Percentiles rank a stretch among this genome's conserved stretches.
Conservation (phyloP, 64 coral and sea anemone genomes). For the Montipora sp. region DNA sequence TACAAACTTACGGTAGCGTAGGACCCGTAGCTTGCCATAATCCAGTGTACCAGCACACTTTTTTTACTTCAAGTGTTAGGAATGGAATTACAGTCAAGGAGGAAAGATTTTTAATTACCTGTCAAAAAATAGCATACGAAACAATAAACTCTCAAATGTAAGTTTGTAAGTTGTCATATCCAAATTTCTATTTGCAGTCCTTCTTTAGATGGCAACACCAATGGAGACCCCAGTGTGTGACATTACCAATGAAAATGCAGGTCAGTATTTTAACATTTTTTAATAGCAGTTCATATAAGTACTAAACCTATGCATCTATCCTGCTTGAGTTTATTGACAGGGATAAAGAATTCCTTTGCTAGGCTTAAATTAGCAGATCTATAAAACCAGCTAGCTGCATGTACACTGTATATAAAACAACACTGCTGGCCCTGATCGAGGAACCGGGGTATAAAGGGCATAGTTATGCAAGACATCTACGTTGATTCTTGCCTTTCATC, state of each 20-base stretch:
- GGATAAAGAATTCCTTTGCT: background rate
- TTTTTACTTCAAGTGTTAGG: no score
- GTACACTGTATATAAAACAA: background rate
- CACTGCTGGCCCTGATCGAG: background rate
- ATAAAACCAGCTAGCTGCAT: background rate
- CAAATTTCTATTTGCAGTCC: constrained; percentile 20
- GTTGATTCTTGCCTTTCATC: no score
- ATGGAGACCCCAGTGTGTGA: constrained; percentile 8
- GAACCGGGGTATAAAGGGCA: no score
- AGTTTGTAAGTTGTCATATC: background rate
- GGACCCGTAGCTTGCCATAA: no score
- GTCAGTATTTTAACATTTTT: background rate
- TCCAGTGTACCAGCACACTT: no score
- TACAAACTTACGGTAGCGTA: no score
- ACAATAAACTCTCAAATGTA: no score
- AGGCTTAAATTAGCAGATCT: background rate
- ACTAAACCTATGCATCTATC: no score
- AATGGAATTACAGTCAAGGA: no score
- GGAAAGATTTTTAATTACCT: no score
- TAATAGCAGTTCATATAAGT: background rate
- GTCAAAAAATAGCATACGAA: no score
- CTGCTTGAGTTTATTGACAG: background rate
- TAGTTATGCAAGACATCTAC: no score
- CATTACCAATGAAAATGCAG: constrained; percentile 30
- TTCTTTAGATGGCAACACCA: constrained; percentile 21